Base-by-base conservation (phyloP, 2,113 vertebrate species). In the Neolamprologus kungweensis region DNA sequence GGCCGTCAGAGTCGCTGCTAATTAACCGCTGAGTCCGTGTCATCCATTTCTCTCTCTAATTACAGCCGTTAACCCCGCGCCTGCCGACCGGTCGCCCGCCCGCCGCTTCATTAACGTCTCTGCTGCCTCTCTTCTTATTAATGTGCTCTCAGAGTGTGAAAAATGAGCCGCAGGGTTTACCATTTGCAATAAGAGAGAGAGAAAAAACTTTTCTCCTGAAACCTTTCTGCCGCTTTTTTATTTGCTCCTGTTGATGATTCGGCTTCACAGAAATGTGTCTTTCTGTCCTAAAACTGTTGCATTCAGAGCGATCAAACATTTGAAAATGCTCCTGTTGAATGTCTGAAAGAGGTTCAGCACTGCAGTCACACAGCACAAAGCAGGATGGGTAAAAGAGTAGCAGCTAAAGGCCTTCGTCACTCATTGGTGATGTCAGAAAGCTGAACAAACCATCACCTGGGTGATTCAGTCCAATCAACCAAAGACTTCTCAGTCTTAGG, bases 41-140 rank as follows among this genome's bases (percentile, higher is more conserved):
- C 85, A 63, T 84, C 82, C 17, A 86, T 82, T 89, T 55, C 31
- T 83, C 45, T 85, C 60, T 82, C 60, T 92, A 86, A 91, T 91
- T 87, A 88, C 55, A 47, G 50, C 51, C 68, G 85, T 92, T 88
- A 92, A 89, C 91, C 86, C 88, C 5, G 11, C 28, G 68, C 86
- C 81, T 78, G 81, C 81, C 45, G 31, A 65, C 28, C 13, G 45
- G 60, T 31, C 28, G 31, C 19, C 45, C 9, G 50, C 51, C 81
- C 8, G 19, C 31, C 35, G 53, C 75, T 55, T 87, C 88, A 86
- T 89, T 84, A 85, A n/a, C 42, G n/a, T 54, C 87, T 50, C 65
- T 3, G 73, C 73, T 78, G 73, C 73, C 26, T 78, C 73, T 78
- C 73, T 57, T 71, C 80, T 86, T 37, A n/a, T 82, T 90, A 90